Evolutionary conservation across 2,888 invertebrate genomes (phyloP).

Genomic region (Athalia circularis): DNA sequence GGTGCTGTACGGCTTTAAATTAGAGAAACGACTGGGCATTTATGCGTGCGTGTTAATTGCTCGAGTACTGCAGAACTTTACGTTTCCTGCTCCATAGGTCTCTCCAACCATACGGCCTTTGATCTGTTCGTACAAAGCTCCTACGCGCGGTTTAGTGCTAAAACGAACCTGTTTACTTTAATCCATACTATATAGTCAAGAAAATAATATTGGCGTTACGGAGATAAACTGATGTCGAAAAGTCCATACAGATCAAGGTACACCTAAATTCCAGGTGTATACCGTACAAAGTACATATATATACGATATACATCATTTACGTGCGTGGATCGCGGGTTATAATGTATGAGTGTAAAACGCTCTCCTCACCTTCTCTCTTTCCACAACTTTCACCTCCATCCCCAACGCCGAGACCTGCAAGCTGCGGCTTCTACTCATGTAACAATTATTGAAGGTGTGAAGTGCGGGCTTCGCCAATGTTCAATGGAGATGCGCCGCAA

Average conservation of each 20-base stretch:
- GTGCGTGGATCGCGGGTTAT: too few relatives aligned
- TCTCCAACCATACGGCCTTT: slow-evolving; percentile 10
- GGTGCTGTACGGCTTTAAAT: slow-evolving; percentile 1
- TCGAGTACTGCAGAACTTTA: slow-evolving; percentile 35
- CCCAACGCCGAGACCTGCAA: not conserved
- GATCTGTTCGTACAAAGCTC: slow-evolving; percentile 25
- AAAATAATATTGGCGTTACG: slow-evolving; percentile 29
- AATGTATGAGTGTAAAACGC: too few relatives aligned
- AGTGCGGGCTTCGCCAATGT: not conserved
- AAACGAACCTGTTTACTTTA: slow-evolving; percentile 16
- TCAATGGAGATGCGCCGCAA: slow-evolving; percentile 11
- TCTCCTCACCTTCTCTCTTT: too few relatives aligned
- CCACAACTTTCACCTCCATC: too few relatives aligned
- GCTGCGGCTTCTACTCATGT: slow-evolving; percentile 15
- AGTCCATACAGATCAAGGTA: not conserved
- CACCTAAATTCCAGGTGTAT: too few relatives aligned
- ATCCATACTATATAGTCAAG: not conserved
- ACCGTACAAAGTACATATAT: too few relatives aligned
- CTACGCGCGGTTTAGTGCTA: not conserved
- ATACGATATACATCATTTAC: too few relatives aligned
- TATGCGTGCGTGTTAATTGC: slow-evolving; percentile 38
- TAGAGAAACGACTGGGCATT: slow-evolving; percentile 14
- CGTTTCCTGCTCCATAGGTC: slow-evolving; percentile 1
- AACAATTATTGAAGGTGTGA: slow-evolving; percentile 26
- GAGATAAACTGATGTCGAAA: slow-evolving; percentile 21